A percentile compares a stretch with the other conserved stretches of the same genome.
phyloP scores from a whole-genome alignment of 2,888 invertebrate genomes.

The Cenopis cana region DNA sequence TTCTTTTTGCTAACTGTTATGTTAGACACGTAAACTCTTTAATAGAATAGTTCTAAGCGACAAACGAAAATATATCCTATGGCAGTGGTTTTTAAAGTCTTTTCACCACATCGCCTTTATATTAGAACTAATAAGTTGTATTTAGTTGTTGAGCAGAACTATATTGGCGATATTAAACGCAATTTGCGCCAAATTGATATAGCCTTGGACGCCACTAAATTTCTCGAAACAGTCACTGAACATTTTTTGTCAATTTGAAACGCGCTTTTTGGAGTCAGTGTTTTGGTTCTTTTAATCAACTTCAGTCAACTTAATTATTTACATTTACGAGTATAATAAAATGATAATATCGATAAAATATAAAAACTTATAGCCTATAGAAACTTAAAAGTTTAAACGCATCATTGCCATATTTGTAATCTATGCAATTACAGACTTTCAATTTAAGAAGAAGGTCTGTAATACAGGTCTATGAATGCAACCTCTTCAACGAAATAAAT shows the following conservation, averaged over 20 bases:
- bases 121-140: conserved; percentile 34
- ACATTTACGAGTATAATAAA: too few relatives aligned
- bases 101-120: neutral
- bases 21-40: neutral
- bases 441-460: too few relatives aligned
- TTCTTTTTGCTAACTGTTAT: neutral
- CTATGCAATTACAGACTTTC: neutral
- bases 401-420: neutral
- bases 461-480: neutral
- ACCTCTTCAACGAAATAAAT: neutral
- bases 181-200: conserved; percentile 53
- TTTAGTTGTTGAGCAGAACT: conserved; percentile 35
- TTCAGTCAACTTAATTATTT: neutral
- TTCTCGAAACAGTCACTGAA: conserved; percentile 43
- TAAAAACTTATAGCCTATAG: too few relatives aligned
- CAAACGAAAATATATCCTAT: neutral
- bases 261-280: conserved; percentile 6
- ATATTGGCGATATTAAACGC: conserved; percentile 40
- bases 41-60: neutral
- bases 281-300: neutral
- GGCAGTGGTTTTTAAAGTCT: neutral
- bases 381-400: neutral
- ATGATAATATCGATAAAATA: too few relatives aligned
- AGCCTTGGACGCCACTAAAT: conserved; percentile 61
- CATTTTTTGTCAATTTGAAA: conserved; percentile 14